Conservation (phyloP, 23 tunicate genomes). For the Halocynthia aurantium region DNA sequence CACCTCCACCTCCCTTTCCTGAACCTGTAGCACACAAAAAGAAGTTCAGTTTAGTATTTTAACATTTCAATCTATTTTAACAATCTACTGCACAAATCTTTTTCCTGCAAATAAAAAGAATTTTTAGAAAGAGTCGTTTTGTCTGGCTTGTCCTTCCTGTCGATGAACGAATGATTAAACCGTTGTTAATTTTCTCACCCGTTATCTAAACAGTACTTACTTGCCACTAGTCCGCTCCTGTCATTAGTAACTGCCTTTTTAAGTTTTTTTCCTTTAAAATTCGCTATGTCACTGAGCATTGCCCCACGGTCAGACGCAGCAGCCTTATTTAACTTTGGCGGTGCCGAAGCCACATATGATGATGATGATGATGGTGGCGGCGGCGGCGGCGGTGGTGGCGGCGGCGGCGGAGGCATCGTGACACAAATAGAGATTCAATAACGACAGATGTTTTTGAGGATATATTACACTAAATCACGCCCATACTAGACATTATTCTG, state of each 20-base stretch:
- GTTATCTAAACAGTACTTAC: constrained; percentile 24
- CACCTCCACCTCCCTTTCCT: constrained; percentile 60
- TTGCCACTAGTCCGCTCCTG: constrained; percentile 50
- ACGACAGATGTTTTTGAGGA: neutral
- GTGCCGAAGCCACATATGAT: constrained; percentile 10
- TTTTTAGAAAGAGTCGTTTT: too few species aligned
- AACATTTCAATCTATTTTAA: too few species aligned
- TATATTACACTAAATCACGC: neutral
- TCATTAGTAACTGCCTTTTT: constrained; percentile 80
- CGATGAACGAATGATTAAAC: neutral
- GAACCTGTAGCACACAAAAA: constrained; percentile 8
- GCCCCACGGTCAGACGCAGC: constrained; percentile 63
- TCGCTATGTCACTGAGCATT: constrained; percentile 55
- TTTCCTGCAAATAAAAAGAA: too few species aligned
- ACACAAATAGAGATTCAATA: too few species aligned
- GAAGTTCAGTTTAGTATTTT: too few species aligned
- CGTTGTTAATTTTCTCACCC: constrained; percentile 1
- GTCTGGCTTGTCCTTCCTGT: too few species aligned
- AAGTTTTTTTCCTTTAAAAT: constrained; percentile 59
- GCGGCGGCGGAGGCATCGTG: constrained; percentile 1
- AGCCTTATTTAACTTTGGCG: constrained; percentile 45
- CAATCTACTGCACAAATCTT: too few species aligned
- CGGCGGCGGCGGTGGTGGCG: constrained; percentile 74
- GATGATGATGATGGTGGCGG: constrained; percentile 37
- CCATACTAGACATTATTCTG: too few species aligned